Conservation (phyloP, 2,888 invertebrate species). For the Taenaris catops region DNA sequence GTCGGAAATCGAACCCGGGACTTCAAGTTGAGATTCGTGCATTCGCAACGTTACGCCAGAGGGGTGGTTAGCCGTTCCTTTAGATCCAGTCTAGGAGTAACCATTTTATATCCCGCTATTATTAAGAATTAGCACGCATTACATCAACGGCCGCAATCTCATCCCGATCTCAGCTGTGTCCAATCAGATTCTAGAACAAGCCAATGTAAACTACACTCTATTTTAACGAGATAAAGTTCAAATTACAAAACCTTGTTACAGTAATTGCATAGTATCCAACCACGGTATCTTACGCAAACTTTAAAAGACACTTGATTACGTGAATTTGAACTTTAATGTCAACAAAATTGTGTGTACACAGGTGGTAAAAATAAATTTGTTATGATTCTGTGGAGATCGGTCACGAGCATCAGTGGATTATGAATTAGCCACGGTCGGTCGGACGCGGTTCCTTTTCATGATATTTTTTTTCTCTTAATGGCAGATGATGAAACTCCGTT, state of each 20-base stretch:
- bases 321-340: conserved; percentile 2
- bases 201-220: conserved; percentile 12
- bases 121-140: conserved; percentile 29
- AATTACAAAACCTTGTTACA: not conserved
- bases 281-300: conserved; percentile 4
- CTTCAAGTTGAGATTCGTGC: no score
- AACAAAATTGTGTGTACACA: not conserved
- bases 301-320: not conserved
- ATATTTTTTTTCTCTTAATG: conserved; percentile 9
- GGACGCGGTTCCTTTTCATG: conserved; percentile 19
- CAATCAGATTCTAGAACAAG: not conserved
- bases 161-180: conserved; percentile 10
- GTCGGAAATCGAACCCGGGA: no score
- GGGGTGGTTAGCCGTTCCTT: no score
- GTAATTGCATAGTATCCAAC: conserved; percentile 12
- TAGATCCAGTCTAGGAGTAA: not conserved
- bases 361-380: conserved; percentile 1
- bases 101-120: conserved; percentile 15
- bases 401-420: conserved; percentile 25
- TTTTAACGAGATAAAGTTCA: conserved; percentile 10
- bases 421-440: conserved; percentile 26
- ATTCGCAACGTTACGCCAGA: no score
- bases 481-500: conserved; percentile 9
- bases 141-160: conserved; percentile 18
- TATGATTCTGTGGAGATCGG: conserved; percentile 8